Conservation (phyloP, 2,888 invertebrate species). For the Ennomos erosarius region DNA sequence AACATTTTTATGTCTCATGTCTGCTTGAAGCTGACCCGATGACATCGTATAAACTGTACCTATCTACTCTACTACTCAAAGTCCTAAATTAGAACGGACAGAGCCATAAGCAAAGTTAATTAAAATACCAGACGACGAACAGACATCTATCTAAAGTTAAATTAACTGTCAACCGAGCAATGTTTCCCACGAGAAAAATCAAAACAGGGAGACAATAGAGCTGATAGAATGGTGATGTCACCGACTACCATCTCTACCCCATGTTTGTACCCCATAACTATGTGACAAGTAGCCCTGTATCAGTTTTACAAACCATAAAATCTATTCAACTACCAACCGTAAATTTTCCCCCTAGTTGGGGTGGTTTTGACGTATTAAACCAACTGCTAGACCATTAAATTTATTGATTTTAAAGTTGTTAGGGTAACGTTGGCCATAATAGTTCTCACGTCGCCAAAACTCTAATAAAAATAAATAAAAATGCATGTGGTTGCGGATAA, state of each 20-base stretch:
- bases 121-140: conserved; percentile 29
- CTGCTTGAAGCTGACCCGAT: too few species aligned
- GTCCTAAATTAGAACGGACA: conserved; percentile 17
- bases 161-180: conserved; percentile 29
- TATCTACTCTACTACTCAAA: background rate
- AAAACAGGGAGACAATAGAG: background rate
- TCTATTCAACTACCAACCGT: conserved; percentile 57
- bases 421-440: conserved; percentile 10
- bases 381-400: conserved; percentile 22
- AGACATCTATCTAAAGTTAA: conserved; percentile 25
- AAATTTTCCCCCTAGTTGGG: conserved; percentile 55
- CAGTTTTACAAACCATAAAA: conserved; percentile 69
- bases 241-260: conserved; percentile 1
- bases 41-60: background rate
- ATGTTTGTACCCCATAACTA: conserved; percentile 38
- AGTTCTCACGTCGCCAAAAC: background rate
- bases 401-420: conserved; percentile 34
- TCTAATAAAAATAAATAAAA: too few species aligned
- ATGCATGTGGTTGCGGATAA: too few species aligned
- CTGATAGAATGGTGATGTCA: background rate
- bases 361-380: conserved; percentile 34
- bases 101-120: conserved; percentile 19
- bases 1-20: too few species aligned
- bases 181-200: conserved; percentile 27
- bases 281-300: conserved; percentile 54